Evolutionary conservation across 30 jellyfish, hydroid and myxozoan species (phyloP).

Genomic region (Cassiopea andromeda): DNA sequence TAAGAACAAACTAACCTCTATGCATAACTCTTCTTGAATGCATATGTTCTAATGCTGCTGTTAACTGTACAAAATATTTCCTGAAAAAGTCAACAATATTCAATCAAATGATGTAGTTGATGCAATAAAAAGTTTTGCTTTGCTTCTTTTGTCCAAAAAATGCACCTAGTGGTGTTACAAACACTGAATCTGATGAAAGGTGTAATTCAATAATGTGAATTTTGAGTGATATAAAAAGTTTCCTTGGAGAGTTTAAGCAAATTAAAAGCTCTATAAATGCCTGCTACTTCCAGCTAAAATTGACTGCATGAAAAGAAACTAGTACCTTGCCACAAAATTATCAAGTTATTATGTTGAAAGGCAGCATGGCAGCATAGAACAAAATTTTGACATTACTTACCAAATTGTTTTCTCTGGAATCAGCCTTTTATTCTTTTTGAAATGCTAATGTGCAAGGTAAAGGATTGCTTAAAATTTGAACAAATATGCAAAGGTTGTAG

Average conservation of each 20-base stretch:
- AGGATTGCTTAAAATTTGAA: background rate
- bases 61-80: conserved; percentile 96
- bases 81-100: conserved; percentile 15
- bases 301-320: too few relatives aligned
- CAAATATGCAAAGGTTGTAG: background rate
- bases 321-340: background rate
- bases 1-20: conserved; percentile 53
- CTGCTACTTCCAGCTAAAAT: too few relatives aligned
- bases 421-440: conserved; percentile 89
- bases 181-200: background rate
- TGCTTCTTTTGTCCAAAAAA: background rate
- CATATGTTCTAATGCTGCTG: conserved; percentile 99
- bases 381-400: background rate
- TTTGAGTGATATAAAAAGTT: too few relatives aligned
- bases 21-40: conserved; percentile 98
- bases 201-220: too few relatives aligned
- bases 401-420: conserved; percentile 97
- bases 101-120: background rate
- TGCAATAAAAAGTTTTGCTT: background rate
- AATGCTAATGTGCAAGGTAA: conserved; percentile 56
- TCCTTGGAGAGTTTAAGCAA: too few relatives aligned
- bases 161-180: background rate
- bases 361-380: background rate
- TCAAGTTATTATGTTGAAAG: background rate
- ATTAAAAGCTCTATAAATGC: too few relatives aligned